Evolutionary conservation across 2,888 invertebrate genomes (phyloP).

Genomic region (Epinotia demarniana): DNA sequence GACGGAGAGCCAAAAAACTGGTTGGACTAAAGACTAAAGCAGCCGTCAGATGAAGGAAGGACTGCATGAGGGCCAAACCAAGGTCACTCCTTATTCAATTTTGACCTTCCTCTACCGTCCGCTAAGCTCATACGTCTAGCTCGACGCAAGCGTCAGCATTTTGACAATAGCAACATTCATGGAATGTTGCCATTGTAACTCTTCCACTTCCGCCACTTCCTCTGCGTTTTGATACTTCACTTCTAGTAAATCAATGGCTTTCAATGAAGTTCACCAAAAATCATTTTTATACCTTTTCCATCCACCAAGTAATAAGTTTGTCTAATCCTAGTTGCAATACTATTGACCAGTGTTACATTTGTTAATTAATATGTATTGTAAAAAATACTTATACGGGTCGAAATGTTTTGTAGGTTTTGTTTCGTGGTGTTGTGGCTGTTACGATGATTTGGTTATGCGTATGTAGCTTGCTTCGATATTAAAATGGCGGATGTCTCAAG

Average conservation of each 20-base stretch:
- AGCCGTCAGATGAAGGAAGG: too few species aligned
- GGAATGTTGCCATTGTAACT: constrained; percentile 14
- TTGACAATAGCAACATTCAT: constrained; percentile 1
- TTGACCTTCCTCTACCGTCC: too few species aligned
- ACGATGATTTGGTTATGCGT: constrained; percentile 55
- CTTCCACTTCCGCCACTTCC: constrained; percentile 14
- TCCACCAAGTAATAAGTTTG: neutral
- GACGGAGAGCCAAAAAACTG: too few species aligned
- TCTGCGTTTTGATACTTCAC: constrained; percentile 28
- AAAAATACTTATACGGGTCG: neutral
- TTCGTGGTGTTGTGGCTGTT: constrained; percentile 49
- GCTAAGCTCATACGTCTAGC: too few species aligned
- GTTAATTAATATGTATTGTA: neutral
- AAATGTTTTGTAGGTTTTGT: constrained; percentile 25
- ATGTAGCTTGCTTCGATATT: constrained; percentile 65
- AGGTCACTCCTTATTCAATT: too few species aligned
- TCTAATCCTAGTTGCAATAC: neutral
- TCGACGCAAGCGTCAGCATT: too few species aligned
- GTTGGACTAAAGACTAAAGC: too few species aligned
- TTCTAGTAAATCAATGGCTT: neutral
- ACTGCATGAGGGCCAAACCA: too few species aligned
- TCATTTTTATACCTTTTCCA: neutral
- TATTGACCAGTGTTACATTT: neutral
- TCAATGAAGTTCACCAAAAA: neutral
- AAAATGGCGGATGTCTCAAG: constrained; percentile 85